A percentile compares a stretch with the other conserved stretches of the same genome.
These are phyloP conservation scores for Anthoscopus minutus DNA, from an alignment of 2,113 vertebrate genomes.

Conservation along the genomic window DNA sequence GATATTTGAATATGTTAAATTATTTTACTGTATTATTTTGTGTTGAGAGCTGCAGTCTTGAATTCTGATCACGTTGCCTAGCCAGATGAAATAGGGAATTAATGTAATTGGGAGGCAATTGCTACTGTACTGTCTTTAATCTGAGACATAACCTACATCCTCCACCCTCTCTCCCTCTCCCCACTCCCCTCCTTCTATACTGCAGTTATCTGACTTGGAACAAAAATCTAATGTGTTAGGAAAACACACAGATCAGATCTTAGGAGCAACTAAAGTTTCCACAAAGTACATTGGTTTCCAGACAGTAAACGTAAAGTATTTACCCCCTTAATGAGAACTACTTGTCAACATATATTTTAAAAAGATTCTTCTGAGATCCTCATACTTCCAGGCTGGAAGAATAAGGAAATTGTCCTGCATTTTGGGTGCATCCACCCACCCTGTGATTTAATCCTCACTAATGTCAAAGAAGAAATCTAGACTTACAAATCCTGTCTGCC, in stretches of 20 bases:
- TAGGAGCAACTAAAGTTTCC: background rate
- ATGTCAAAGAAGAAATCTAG: background rate
- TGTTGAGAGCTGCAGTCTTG: background rate
- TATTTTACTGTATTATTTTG: background rate
- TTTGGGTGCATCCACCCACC: background rate
- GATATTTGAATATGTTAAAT: background rate
- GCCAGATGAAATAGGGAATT: background rate
- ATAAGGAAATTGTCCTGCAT: background rate
- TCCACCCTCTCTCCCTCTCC: fast-evolving
- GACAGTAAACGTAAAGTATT: background rate
- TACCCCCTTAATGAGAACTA: background rate
- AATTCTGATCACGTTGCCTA: background rate
- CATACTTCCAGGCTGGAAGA: background rate
- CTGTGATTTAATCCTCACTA: background rate
- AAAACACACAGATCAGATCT: background rate
- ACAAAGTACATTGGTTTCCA: background rate
- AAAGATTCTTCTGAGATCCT: background rate
- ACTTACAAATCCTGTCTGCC: background rate
- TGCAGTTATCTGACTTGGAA: background rate
- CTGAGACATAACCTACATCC: background rate
- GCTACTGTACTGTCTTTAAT: background rate
- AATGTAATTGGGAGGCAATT: background rate
- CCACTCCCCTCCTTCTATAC: fast-evolving
- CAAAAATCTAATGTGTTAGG: background rate
- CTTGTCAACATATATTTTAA: background rate